Conservation (phyloP, 1,140 invertebrate genomes). For the Formica exsecta region DNA sequence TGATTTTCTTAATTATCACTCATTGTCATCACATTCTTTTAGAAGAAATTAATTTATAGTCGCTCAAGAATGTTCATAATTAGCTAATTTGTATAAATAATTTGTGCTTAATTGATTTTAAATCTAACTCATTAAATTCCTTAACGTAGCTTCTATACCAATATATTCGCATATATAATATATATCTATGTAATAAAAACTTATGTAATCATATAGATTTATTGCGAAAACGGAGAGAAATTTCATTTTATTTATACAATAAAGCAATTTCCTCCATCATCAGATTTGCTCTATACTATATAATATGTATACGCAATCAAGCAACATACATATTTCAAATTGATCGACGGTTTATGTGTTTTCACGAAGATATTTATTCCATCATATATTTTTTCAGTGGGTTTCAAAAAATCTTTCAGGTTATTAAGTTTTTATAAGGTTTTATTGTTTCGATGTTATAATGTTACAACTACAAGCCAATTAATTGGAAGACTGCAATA, state of each 20-base stretch:
- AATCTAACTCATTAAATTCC: background rate
- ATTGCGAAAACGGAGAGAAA: background rate
- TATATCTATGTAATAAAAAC: background rate
- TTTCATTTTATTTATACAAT: background rate
- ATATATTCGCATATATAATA: background rate
- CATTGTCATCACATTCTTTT: background rate
- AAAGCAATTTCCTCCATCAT: background rate
- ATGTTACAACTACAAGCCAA: background rate
- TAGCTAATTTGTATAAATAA: constrained; percentile 1
- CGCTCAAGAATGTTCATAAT: background rate
- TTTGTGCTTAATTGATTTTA: constrained; percentile 29
- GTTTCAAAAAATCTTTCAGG: background rate
- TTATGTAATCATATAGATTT: background rate
- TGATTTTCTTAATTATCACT: constrained; percentile 12
- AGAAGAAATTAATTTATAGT: background rate
- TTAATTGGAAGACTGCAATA: background rate
- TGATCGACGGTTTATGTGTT: background rate
- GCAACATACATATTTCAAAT: background rate
- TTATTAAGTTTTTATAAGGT: background rate
- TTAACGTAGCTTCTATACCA: background rate
- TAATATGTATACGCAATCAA: background rate
- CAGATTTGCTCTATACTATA: background rate
- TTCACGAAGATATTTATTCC: background rate
- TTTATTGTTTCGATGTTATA: background rate
- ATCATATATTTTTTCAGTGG: background rate